Evolutionary conservation across 2,113 vertebrate genomes (phyloP).

Genomic region (Lepisosteus oculatus): DNA sequence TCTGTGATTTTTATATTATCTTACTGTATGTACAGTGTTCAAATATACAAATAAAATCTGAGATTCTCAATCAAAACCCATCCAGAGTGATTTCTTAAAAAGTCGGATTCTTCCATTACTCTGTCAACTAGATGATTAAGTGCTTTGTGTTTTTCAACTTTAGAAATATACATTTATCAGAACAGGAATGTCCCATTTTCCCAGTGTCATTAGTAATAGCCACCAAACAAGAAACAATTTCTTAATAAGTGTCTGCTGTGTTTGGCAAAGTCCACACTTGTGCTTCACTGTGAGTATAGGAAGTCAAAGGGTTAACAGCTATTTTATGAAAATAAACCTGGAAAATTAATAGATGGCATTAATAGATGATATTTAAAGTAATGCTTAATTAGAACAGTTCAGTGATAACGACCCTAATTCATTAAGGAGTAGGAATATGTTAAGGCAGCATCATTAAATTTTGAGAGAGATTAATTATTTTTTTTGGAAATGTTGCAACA

Average conservation of each 20-base stretch:
- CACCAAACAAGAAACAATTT: not conserved
- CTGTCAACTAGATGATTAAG: not conserved
- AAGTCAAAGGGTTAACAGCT: constrained; percentile 5
- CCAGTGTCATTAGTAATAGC: not conserved
- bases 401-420: constrained; percentile 9
- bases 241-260: not conserved
- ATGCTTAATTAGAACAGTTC: constrained; percentile 9
- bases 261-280: not conserved
- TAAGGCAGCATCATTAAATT: constrained; percentile 11
- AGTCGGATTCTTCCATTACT: not conserved
- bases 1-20: too few species aligned
- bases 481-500: not conserved
- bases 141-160: not conserved
- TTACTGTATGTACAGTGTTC: too few species aligned
- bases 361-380: constrained; percentile 12
- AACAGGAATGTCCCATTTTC: not conserved
- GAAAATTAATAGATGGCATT: constrained; percentile 3
- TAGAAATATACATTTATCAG: not conserved
- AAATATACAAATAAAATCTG: too few species aligned
- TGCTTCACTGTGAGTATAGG: not conserved
- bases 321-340: not conserved
- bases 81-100: too few species aligned
- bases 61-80: too few species aligned
- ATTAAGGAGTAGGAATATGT: constrained; percentile 7
- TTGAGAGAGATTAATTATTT: constrained; percentile 12